Conservation (phyloP, 2,113 vertebrate species). For the Oostethus manadensis region DNA sequence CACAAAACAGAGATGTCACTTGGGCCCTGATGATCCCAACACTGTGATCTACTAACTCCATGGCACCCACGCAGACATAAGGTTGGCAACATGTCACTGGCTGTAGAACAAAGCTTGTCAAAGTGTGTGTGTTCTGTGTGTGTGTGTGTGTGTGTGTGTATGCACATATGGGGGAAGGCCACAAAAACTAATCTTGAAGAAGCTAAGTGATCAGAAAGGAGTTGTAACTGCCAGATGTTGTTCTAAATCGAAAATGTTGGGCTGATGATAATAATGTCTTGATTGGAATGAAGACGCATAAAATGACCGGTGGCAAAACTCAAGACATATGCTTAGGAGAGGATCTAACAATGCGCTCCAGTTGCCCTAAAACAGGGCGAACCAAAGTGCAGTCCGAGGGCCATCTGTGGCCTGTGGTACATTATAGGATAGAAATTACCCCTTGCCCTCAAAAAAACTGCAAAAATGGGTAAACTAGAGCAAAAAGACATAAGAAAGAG, state of each 20-base stretch:
- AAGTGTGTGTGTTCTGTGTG: background rate
- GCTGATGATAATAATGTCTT: conserved; percentile 65
- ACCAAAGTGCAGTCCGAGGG: no score
- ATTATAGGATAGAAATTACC: no score
- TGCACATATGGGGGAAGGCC: conserved; percentile 45
- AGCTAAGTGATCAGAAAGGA: conserved; percentile 52
- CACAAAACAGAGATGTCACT: conserved; percentile 64
- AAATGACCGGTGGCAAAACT: conserved; percentile 46
- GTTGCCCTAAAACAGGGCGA: conserved; percentile 16
- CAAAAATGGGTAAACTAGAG: no score
- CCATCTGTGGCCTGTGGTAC: no score
- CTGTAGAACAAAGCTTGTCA: conserved; percentile 7
- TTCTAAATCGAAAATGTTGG: conserved; percentile 59
- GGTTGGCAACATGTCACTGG: conserved; percentile 5
- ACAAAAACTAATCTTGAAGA: conserved; percentile 44
- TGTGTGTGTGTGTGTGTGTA: conserved; percentile 33
- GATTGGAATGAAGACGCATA: conserved; percentile 59
- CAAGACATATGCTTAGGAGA: conserved; percentile 54
- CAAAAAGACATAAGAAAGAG: no score
- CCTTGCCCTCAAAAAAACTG: no score
- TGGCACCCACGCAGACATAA: conserved; percentile 22
- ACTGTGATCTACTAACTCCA: conserved; percentile 49
- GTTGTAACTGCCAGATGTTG: conserved; percentile 60
- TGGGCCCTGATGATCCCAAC: conserved; percentile 53
- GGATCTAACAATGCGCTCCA: conserved; percentile 57